phyloP scores from a whole-genome alignment of 2,797 vertebrate species.

The Poecilia wingei region DNA sequence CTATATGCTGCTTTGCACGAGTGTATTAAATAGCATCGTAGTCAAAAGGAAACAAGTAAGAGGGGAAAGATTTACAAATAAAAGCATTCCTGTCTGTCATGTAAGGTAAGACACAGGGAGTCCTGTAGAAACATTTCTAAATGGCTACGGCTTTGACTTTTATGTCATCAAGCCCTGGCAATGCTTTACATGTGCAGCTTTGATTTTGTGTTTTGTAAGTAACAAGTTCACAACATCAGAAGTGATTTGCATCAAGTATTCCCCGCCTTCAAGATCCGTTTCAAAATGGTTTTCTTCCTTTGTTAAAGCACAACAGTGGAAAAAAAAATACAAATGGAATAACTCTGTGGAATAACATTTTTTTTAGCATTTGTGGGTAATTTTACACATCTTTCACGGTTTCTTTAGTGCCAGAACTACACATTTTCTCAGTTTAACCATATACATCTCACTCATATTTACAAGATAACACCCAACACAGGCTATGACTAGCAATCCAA shows the following conservation, averaged over 20 bases:
- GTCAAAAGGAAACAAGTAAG: background rate
- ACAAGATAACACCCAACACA: background rate
- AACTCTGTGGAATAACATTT: background rate
- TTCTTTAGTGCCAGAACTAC: background rate
- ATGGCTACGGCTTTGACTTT: background rate
- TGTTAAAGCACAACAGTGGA: background rate
- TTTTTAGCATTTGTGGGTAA: background rate
- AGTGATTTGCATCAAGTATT: constrained; percentile 1
- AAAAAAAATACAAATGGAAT: background rate
- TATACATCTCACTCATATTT: background rate
- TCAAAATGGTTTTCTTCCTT: background rate
- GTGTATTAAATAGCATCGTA: background rate
- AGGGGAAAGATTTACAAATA: background rate
- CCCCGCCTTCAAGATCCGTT: background rate
- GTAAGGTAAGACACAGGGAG: background rate
- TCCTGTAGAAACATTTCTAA: constrained; percentile 1
- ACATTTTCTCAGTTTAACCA: background rate
- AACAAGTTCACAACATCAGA: background rate
- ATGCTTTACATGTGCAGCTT: background rate
- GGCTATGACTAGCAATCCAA: background rate
- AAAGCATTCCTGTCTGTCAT: background rate
- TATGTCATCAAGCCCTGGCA: background rate
- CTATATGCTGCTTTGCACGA: background rate
- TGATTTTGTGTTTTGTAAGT: background rate
- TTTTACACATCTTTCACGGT: background rate